These are phyloP conservation scores for Drosophila bipectinata DNA, from an alignment of 1,140 invertebrate species.

Conservation along the genomic window DNA sequence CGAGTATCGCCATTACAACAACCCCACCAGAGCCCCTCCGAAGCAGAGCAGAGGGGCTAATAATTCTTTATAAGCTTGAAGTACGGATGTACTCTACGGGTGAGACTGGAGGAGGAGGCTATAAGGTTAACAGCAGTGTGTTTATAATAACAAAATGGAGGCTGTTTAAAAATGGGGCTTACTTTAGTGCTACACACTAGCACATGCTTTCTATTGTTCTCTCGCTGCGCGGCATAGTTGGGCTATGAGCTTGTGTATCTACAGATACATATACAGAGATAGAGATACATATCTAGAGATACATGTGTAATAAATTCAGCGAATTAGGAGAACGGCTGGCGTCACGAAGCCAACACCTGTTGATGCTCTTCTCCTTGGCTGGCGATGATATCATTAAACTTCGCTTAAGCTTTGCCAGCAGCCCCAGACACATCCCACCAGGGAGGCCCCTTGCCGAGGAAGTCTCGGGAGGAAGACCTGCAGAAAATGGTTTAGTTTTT, in stretches of 20 bases:
- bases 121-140: too few species aligned
- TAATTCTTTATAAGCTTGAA: constrained; percentile 2
- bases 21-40: constrained; percentile 9
- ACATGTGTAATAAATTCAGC: constrained; percentile 39
- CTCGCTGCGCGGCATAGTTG: constrained; percentile 1
- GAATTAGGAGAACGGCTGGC: constrained; percentile 57
- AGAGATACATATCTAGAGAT: too few species aligned
- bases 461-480: too few species aligned
- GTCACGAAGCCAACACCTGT: constrained; percentile 56
- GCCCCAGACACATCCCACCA: constrained; percentile 33
- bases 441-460: too few species aligned
- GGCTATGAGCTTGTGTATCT: constrained; percentile 51
- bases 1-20: constrained; percentile 16
- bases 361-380: constrained; percentile 39
- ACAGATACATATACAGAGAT: neutral
- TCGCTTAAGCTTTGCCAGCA: constrained; percentile 66
- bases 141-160: neutral
- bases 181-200: too few species aligned
- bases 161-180: neutral
- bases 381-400: constrained; percentile 74
- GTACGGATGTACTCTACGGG: constrained; percentile 2
- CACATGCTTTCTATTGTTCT: neutral
- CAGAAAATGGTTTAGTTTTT: constrained; percentile 66
- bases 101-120: neutral
- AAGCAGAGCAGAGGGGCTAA: constrained; percentile 14